Conservation (phyloP, 1,140 invertebrate species). For the Pentalonia nigronervosa region DNA sequence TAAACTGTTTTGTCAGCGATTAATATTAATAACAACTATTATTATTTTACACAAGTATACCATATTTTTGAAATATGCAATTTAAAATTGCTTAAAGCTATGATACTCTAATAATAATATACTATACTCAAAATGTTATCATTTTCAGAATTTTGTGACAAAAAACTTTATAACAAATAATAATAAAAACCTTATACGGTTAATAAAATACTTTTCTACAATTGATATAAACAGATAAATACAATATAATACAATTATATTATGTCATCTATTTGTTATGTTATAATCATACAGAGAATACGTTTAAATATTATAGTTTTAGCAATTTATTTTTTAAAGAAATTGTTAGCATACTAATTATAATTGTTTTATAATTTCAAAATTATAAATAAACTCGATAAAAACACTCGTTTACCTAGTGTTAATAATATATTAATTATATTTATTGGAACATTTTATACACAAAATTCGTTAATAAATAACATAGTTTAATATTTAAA, state of each 20-base stretch:
- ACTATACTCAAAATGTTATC: not conserved
- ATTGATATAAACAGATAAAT: not conserved
- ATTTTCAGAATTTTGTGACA: not conserved
- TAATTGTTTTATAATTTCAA: not conserved
- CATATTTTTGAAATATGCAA: not conserved
- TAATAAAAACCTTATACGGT: too few species aligned
- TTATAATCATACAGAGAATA: not conserved
- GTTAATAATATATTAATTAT: not conserved
- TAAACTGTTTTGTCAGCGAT: conserved; percentile 1
- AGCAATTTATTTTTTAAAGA: not conserved
- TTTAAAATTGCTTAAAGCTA: not conserved
- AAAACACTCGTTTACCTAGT: not conserved
- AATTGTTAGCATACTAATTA: not conserved
- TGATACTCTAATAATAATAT: not conserved
- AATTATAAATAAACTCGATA: not conserved
- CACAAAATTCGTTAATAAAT: not conserved
- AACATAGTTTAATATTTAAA: not conserved
- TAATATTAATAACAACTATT: not conserved
- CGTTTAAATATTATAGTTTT: not conserved
- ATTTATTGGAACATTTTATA: not conserved
- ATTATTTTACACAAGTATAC: not conserved
- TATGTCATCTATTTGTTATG: too few species aligned
- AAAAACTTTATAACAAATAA: not conserved
- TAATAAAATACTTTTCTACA: not conserved
- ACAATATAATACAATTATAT: not conserved